phyloP scores from a whole-genome alignment of 2,888 invertebrate genomes.

The Monopis laevigella region DNA sequence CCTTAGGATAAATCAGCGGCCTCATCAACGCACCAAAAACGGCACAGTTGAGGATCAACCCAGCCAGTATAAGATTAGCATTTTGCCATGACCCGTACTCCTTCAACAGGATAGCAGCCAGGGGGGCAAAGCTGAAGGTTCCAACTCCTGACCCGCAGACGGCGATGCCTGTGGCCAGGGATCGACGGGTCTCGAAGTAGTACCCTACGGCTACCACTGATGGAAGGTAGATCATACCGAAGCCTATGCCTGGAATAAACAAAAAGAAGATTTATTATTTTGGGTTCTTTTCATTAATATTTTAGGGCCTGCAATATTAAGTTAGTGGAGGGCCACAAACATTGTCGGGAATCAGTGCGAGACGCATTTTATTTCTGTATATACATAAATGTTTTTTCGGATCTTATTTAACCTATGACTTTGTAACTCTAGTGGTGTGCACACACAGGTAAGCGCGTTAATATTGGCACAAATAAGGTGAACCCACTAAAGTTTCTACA shows the following conservation, averaged over 20 bases:
- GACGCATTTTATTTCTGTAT: too few relatives aligned
- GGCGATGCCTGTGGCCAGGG: constrained; percentile 93
- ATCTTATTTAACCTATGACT: too few relatives aligned
- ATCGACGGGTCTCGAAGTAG: constrained; percentile 95
- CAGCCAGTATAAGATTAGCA: constrained; percentile 91
- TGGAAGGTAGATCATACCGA: constrained; percentile 93
- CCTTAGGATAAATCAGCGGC: constrained; percentile 80
- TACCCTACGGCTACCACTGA: constrained; percentile 97
- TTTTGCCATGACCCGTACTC: constrained; percentile 88
- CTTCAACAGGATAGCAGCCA: constrained; percentile 82
- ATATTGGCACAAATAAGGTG: too few relatives aligned
- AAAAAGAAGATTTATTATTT: too few relatives aligned
- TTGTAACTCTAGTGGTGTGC: too few relatives aligned
- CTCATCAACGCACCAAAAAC: constrained; percentile 88
- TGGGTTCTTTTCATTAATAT: too few relatives aligned
- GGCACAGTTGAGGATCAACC: constrained; percentile 89
- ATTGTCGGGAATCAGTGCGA: too few relatives aligned
- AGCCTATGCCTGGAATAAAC: constrained; percentile 86
- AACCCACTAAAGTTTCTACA: too few relatives aligned
- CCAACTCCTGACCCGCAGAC: constrained; percentile 95
- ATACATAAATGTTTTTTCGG: too few relatives aligned
- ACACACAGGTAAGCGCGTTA: too few relatives aligned
- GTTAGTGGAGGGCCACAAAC: too few relatives aligned
- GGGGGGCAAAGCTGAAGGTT: constrained; percentile 94
- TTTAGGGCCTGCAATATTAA: too few relatives aligned